Base-by-base conservation (phyloP, 2,113 vertebrate genomes). In the Antidorcas marsupialis region DNA sequence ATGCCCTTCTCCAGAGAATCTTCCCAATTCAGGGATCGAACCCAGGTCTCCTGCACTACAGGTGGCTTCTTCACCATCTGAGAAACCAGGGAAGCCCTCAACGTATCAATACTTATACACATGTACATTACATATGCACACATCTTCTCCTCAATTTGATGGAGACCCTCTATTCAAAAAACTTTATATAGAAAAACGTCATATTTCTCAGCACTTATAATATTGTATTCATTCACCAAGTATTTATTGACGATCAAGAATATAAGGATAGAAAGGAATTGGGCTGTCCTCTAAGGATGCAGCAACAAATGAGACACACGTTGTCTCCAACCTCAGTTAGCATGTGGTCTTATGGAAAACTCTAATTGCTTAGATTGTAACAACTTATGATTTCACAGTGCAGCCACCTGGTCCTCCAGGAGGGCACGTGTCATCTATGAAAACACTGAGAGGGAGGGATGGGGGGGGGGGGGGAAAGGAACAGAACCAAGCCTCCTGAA, bases 351-450 rank as follows among this genome's bases (percentile, higher is more conserved):
- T 21, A 30, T 12, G 19, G 53, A 36, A 27, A 84, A n/a, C 5
- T 2, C 11, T n/a, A 21, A 17, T 6, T 21, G 15, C 88, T 78
- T 28, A 53, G 55, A 39, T n/a, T 23, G 33, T n/a, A 3, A 43
- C 0, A 4, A 52, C 36, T 33, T 28, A 19, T 10, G 81, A 36
- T 9, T 2, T 52, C 53, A 2, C 55, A 27, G 28, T 5, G 0
- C 17, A 13, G 28, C 2, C 21, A 30, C 45, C 60, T 53, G 6
- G n/a, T 7, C 27, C 21, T 91, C 78, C 15, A 14, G 15, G 19
- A 39, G 33, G 25, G 39, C 1, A 12, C 4, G 1, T 28, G 15
- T 30, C 11, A 0, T 36, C 14, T n/a, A 7, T 14, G 53, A 59
- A 74, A 36, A 17, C 8, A 7, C 71, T 47, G 27, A 0, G 1